Evolutionary conservation across 2,113 vertebrate species (phyloP).

Genomic region (Nibea coibor): DNA sequence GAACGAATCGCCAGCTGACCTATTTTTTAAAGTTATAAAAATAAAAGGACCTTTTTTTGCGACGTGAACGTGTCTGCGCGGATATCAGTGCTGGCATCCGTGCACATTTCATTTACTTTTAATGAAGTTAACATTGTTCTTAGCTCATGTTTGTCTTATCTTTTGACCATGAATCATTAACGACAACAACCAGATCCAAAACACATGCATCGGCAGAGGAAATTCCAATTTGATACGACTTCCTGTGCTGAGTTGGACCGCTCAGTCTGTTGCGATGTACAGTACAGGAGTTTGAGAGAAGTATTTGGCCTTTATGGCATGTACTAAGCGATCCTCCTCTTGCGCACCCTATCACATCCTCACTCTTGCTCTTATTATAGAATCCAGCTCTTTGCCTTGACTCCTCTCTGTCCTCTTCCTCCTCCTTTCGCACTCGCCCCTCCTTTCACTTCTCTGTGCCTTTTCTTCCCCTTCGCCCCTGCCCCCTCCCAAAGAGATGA

Average conservation of each 20-base stretch:
- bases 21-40: conserved; percentile 1
- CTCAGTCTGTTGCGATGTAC: not conserved
- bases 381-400: not conserved
- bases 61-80: not conserved
- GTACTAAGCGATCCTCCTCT: conserved; percentile 25
- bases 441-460: not conserved
- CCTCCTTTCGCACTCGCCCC: conserved; percentile 11
- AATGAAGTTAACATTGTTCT: not conserved
- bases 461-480: not conserved
- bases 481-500: not conserved
- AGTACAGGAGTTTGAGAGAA: not conserved
- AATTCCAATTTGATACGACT: conserved; percentile 67
- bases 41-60: not conserved
- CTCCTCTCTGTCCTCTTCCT: conserved; percentile 7
- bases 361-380: not conserved
- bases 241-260: conserved; percentile 53
- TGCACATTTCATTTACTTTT: not conserved
- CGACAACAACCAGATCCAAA: conserved; percentile 32
- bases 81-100: not conserved
- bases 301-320: conserved; percentile 12
- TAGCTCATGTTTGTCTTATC: not conserved
- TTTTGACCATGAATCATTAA: conserved; percentile 21
- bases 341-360: conserved; percentile 11
- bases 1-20: conserved; percentile 18
- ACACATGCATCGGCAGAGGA: conserved; percentile 57